A percentile compares a stretch with the other conserved stretches of the same genome.
phyloP scores from a whole-genome alignment of 2,888 invertebrate genomes.

The Eulithis prunata region DNA sequence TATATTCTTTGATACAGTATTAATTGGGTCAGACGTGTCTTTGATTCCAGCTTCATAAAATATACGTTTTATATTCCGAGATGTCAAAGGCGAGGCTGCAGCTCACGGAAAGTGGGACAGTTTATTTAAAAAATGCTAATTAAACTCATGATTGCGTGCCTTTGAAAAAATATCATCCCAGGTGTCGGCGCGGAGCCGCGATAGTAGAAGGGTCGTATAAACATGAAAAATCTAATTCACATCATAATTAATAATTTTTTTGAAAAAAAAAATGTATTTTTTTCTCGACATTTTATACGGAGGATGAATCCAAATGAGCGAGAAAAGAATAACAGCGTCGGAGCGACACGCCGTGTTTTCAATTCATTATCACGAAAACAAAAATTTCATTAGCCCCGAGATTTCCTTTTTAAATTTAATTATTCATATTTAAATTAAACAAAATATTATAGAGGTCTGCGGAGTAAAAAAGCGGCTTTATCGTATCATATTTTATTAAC shows the following conservation, averaged over 20 bases:
- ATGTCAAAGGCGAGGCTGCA: slow-evolving; percentile 29
- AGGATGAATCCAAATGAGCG: slow-evolving; percentile 79
- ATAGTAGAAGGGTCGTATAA: slow-evolving; percentile 68
- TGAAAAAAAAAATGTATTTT: slow-evolving; percentile 54
- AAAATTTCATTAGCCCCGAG: slow-evolving; percentile 83
- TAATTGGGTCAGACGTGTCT: slow-evolving; percentile 34
- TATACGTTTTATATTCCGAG: slow-evolving; percentile 38
- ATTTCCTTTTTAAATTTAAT: slow-evolving; percentile 84
- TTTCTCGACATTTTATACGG: slow-evolving; percentile 65
- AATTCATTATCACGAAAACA: slow-evolving; percentile 85
- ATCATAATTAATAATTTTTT: slow-evolving; percentile 77
- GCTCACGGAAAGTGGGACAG: slow-evolving; percentile 38
- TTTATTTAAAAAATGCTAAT: slow-evolving; percentile 56
- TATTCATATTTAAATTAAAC: slow-evolving; percentile 85
- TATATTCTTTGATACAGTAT: slow-evolving; percentile 20
- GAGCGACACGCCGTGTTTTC: slow-evolving; percentile 78
- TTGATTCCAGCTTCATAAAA: slow-evolving; percentile 31
- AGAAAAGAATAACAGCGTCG: slow-evolving; percentile 78
- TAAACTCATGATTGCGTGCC: slow-evolving; percentile 51
- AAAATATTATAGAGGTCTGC: slow-evolving; percentile 83
- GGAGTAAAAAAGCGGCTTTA: slow-evolving; percentile 73
- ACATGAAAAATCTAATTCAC: slow-evolving; percentile 62
- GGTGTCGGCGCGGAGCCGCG: slow-evolving; percentile 49
- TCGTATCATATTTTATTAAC: slow-evolving; percentile 84
- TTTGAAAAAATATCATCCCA: slow-evolving; percentile 55